A percentile compares a stretch with the other conserved stretches of the same genome.
Evolutionary conservation across 2,113 vertebrate genomes (phyloP).

Genomic region (Balaeniceps rex): DNA sequence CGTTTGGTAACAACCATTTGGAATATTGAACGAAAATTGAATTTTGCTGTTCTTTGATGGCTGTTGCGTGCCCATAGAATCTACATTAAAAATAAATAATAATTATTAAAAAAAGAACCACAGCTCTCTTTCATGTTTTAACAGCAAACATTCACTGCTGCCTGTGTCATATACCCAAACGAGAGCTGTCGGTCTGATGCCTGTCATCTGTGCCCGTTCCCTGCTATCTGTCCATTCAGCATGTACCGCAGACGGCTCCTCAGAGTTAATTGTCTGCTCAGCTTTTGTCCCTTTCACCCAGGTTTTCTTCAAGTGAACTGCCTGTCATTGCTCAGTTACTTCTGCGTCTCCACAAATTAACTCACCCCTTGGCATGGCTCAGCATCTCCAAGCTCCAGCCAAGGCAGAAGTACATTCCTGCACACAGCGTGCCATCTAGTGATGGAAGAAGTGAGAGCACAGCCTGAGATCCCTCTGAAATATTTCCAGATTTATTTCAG

Average conservation of each 20-base stretch:
- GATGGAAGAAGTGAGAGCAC: neutral
- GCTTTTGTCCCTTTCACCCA: neutral
- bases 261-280: neutral
- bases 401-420: neutral
- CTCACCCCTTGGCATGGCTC: neutral
- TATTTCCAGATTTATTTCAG: fast-evolving
- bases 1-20: neutral
- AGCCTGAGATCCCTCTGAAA: neutral
- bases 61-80: fast-evolving
- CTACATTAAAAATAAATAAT: neutral
- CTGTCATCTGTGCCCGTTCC: neutral
- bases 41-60: neutral
- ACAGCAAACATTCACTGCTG: neutral
- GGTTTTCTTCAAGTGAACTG: neutral
- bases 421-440: conserved; percentile 61
- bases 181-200: neutral
- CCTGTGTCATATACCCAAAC: neutral
- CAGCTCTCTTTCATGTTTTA: neutral
- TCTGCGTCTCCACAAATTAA: neutral
- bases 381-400: neutral
- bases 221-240: neutral
- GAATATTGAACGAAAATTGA: fast-evolving
- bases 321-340: neutral
- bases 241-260: neutral
- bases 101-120: too few species aligned